Conservation (phyloP, 2,797 vertebrate species). For the Onychomys leucogaster region DNA sequence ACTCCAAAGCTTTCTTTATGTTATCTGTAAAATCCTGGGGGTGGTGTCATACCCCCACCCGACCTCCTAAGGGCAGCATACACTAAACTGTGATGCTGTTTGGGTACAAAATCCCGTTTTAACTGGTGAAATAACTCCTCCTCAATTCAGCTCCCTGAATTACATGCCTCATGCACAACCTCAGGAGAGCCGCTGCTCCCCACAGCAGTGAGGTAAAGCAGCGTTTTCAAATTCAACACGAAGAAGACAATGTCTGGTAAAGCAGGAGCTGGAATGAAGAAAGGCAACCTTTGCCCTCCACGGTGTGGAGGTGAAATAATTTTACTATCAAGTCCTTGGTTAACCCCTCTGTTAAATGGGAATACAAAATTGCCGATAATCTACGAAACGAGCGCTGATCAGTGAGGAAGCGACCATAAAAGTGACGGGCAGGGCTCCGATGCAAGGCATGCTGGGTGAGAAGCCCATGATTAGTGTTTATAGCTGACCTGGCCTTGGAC, state of each 20-base stretch:
- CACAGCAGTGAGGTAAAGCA: neutral
- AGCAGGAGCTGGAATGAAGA: neutral
- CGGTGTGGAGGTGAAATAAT: neutral
- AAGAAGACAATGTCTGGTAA: neutral
- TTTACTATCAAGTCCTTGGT: constrained; percentile 31
- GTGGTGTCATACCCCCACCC: neutral
- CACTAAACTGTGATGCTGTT: constrained; percentile 28
- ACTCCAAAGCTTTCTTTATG: constrained; percentile 40
- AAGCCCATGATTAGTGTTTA: constrained; percentile 63
- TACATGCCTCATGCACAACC: constrained; percentile 27
- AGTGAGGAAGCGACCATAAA: constrained; percentile 57
- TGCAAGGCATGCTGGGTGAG: constrained; percentile 54
- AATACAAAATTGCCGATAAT: constrained; percentile 55
- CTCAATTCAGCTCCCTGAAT: neutral
- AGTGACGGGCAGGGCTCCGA: constrained; percentile 43
- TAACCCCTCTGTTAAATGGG: constrained; percentile 54
- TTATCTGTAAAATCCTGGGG: neutral
- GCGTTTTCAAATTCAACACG: constrained; percentile 2
- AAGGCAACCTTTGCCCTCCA: constrained; percentile 26
- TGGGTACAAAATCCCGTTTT: constrained; percentile 49
- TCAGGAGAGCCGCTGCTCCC: neutral
- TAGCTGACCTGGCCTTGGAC: constrained; percentile 47
- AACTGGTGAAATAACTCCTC: constrained; percentile 11
- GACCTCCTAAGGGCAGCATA: neutral
- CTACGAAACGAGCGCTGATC: constrained; percentile 15